Base-by-base conservation (phyloP, 1,140 invertebrate species). In the Holcopasites calliopsidis region DNA sequence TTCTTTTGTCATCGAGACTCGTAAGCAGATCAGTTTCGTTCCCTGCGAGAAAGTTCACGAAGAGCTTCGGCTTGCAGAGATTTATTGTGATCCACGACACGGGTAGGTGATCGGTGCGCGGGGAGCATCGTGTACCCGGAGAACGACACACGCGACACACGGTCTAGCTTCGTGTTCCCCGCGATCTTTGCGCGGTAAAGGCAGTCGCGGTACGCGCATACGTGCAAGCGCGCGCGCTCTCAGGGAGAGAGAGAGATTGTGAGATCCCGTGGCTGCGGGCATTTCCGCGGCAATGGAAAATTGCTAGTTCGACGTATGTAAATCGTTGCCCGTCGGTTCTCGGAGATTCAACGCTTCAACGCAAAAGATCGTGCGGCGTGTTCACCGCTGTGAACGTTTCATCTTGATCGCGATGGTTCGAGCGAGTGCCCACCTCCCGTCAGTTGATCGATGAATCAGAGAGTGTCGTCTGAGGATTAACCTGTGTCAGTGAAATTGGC, bases 181-280 rank as follows among this genome's bases (percentile, higher is more conserved):
- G 66, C 44, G 79, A 77, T 52, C 66, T 52, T 61, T 31, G 55
- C 65, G 47, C 58, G 57, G 60, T 54, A 16, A 52, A 61, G 74
- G 62, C 79, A 84, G 82, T 80, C 55, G 79, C 44, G 42, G 71
- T 81, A 73, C 78, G 77, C 55, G 79, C 79, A 82, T 81, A 84
- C 82, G 75, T 84, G 74, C 50, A 80, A 75, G 65, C 78, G 62
- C 79, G 84, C 79, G 82, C 64, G 55, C 35, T 74, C 73, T 66
- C 50, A 49, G n/a, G n/a, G n/a, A n/a, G n/a, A n/a, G n/a, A n/a
- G n/a, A n/a, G n/a, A n/a, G n/a, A n/a, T n/a, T 40, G 60, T 75
- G 57, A 26, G 50, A 31, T 57, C 68, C 35, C 60, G 26, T 23
- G 23, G 47, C 71, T 50, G n/a, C 38, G 18, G 31, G 23, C 71